phyloP scores from a whole-genome alignment of 2,888 invertebrate genomes.

The Chymomyza fuscimana region DNA sequence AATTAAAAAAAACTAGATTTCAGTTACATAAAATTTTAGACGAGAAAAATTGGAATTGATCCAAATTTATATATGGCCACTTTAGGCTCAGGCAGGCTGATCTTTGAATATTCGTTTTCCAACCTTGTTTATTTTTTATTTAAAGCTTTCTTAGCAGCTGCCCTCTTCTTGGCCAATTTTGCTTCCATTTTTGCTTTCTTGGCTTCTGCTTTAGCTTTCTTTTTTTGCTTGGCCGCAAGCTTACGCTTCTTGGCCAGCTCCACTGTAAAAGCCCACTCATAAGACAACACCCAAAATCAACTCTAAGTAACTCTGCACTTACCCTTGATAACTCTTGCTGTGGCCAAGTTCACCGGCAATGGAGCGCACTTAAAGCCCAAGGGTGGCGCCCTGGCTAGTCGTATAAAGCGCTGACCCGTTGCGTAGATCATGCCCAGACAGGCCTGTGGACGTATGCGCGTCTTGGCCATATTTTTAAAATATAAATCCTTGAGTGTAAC shows the following conservation, averaged over 20 bases:
- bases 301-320: background rate
- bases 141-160: too few species aligned
- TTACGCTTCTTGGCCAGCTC: conserved; percentile 14
- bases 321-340: conserved; percentile 29
- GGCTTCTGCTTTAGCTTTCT: background rate
- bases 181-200: background rate
- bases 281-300: background rate
- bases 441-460: conserved; percentile 62
- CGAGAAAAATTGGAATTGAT: too few species aligned
- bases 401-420: conserved; percentile 68
- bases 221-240: background rate
- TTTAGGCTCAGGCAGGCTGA: too few species aligned
- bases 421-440: conserved; percentile 67
- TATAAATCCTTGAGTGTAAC: conserved; percentile 56
- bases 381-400: conserved; percentile 54
- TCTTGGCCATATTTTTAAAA: conserved; percentile 47
- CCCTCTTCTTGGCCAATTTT: too few species aligned
- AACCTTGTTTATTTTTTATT: too few species aligned
- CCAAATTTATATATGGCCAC: too few species aligned
- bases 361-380: conserved; percentile 51
- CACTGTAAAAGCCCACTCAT: conserved; percentile 23
- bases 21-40: too few species aligned
- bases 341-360: conserved; percentile 61
- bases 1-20: too few species aligned
- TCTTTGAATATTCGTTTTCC: too few species aligned